phyloP scores from a whole-genome alignment of 2,797 vertebrate species.

The Ciconia nigra region DNA sequence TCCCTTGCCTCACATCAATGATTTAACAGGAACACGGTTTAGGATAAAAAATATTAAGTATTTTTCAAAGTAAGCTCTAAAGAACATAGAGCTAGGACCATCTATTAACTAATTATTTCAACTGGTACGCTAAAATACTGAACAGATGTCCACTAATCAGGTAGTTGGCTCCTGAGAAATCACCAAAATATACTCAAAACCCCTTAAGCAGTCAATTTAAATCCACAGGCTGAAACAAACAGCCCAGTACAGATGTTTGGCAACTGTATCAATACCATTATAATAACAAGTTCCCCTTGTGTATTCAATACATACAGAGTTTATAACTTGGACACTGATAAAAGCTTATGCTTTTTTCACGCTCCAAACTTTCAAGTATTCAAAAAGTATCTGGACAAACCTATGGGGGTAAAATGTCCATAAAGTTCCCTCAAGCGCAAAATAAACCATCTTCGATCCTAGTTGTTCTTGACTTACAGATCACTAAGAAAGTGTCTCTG shows the following conservation, averaged over 20 bases:
- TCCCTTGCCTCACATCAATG: not conserved
- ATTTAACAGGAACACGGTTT: not conserved
- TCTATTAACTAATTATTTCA: not conserved
- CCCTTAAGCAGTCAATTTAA: not conserved
- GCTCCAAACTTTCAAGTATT: not conserved
- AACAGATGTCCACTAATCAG: not conserved
- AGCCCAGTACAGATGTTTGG: not conserved
- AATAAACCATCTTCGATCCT: not conserved
- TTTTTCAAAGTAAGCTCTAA: not conserved
- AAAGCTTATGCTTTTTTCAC: not conserved
- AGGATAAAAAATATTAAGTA: not conserved
- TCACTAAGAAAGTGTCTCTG: not conserved
- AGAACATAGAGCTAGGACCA: not conserved
- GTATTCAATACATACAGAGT: not conserved
- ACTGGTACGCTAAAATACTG: not conserved
- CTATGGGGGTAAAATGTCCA: accelerated
- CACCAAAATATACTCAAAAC: not conserved
- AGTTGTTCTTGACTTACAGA: not conserved
- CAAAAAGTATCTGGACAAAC: not conserved
- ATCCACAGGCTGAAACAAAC: not conserved
- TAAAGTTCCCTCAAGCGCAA: not conserved
- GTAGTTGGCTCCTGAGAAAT: not conserved
- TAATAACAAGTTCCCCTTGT: not conserved
- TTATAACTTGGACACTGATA: not conserved
- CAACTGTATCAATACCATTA: not conserved